Evolutionary conservation across 1,140 invertebrate genomes (phyloP), one percentile per base, ranked within the genome.

Genomic region (Gonioctena quinquepunctata): DNA sequence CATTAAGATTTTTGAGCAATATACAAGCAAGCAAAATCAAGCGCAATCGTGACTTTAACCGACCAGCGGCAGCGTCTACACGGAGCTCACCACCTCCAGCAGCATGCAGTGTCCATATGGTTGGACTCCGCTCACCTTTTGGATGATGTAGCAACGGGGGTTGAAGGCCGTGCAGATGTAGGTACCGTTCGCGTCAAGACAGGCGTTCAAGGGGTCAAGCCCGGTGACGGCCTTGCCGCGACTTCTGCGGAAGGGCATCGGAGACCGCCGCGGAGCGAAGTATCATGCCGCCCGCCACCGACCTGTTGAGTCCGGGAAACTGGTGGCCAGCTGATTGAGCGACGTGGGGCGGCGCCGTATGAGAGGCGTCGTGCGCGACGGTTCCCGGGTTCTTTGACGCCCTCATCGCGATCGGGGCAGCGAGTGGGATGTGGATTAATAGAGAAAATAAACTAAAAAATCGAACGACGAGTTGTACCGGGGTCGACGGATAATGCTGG

Each of bases 161-260:
- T 86, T 87, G 80, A 87, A 89, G 2, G 87, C 84, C 16, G 86
- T 88, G 76, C 88, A 88, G 64, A 89, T 85, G 80, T 88, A 89
- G 18, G 87, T 88, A 27, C 86, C 86, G 74, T 87, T 85, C 7
- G 86, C 84, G 72, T 88, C 87, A 5, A 88, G 77, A 75, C 86
- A 87, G 21, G 86, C 84, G 6, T 83, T 82, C 23, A 87, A 74
- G 11, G 85, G 84, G 68, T 87, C 85, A 50, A 73, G 25, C 63
- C 77, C 42, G 28, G 76, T 54, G n/a, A 50, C 70, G 68, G 70
- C 64, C 54, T 68, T 73, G 65, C 71, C 67, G 28, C 70, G 70
- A 66, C 73, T 73, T 75, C 75, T 78, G 69, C 74, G 74, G 62
- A 78, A 73, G 74, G 79, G 80, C 81, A 83, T 82, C 71, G 79